These are phyloP conservation scores for Sebastes kiyomatsui DNA, from an alignment of 2,797 vertebrate species.

Conservation along the genomic window DNA sequence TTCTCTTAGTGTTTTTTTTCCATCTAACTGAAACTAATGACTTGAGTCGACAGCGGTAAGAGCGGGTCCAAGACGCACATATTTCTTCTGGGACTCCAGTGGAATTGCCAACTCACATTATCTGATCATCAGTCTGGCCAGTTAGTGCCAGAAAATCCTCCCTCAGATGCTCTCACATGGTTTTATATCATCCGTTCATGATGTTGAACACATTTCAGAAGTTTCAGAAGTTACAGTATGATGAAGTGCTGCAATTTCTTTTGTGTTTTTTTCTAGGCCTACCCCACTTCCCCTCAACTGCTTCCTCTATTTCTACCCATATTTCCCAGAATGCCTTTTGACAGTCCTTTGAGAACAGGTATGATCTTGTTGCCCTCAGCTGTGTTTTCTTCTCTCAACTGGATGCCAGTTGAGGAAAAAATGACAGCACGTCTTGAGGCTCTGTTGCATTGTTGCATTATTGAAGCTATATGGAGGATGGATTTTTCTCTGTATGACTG, in stretches of 20 bases:
- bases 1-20: background rate
- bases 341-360: background rate
- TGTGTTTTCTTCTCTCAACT: background rate
- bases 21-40: conserved; percentile 5
- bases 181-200: conserved; percentile 19
- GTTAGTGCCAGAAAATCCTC: background rate
- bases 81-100: conserved; percentile 22
- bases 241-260: conserved; percentile 20
- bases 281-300: background rate
- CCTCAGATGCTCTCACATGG: conserved; percentile 3
- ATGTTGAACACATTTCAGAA: conserved; percentile 3
- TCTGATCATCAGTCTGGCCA: conserved; percentile 15
- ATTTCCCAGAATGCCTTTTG: conserved; percentile 6
- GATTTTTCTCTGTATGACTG: background rate
- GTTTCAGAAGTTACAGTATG: conserved; percentile 8
- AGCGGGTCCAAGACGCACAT: background rate
- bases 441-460: conserved; percentile 12
- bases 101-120: conserved; percentile 15
- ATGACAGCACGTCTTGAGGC: background rate
- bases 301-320: background rate
- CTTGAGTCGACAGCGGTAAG: background rate
- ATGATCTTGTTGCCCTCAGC: conserved; percentile 2
- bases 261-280: background rate
- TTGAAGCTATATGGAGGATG: conserved; percentile 6
- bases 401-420: background rate